These are phyloP conservation scores for Eutolmus rufibarbis DNA, from an alignment of 2,888 invertebrate genomes.

Conservation along the genomic window DNA sequence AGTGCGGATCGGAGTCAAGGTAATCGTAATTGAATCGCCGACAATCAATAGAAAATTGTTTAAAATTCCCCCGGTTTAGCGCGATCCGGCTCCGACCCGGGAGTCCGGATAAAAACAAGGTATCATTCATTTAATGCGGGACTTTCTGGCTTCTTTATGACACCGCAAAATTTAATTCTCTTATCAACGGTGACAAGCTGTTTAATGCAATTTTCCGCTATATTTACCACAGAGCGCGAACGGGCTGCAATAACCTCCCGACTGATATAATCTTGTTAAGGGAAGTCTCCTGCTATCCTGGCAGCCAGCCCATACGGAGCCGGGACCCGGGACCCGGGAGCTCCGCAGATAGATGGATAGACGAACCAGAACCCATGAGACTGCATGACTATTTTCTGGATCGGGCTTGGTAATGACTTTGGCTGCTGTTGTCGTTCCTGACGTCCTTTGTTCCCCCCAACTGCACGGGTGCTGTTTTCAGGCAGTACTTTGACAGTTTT, in stretches of 20 bases:
- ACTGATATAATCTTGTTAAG: conserved; percentile 40
- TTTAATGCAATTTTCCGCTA: conserved; percentile 62
- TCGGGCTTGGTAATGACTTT: conserved; percentile 33
- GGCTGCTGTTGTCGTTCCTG: conserved; percentile 36
- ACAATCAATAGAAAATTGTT: conserved; percentile 37
- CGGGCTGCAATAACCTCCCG: conserved; percentile 29
- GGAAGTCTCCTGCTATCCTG: conserved; percentile 30
- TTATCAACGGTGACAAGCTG: conserved; percentile 62
- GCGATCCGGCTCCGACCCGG: background rate
- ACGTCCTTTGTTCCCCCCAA: conserved; percentile 32
- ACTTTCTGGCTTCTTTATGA: conserved; percentile 51
- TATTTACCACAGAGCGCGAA: conserved; percentile 55
- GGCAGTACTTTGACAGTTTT: conserved; percentile 15
- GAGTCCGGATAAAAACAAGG: conserved; percentile 29
- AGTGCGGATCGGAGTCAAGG: background rate
- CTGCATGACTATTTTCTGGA: conserved; percentile 25
- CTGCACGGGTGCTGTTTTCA: conserved; percentile 18
- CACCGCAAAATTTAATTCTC: conserved; percentile 63
- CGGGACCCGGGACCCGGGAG: background rate
- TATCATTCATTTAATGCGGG: conserved; percentile 34
- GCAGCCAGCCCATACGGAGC: conserved; percentile 18
- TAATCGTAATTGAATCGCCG: conserved; percentile 40
- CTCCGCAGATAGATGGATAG: conserved; percentile 27
- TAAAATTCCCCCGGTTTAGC: conserved; percentile 12
- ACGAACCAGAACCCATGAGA: conserved; percentile 20